Percentiles rank a stretch among this genome's conserved stretches.
Conservation (phyloP, 2,113 vertebrate genomes). For the Python bivittatus region DNA sequence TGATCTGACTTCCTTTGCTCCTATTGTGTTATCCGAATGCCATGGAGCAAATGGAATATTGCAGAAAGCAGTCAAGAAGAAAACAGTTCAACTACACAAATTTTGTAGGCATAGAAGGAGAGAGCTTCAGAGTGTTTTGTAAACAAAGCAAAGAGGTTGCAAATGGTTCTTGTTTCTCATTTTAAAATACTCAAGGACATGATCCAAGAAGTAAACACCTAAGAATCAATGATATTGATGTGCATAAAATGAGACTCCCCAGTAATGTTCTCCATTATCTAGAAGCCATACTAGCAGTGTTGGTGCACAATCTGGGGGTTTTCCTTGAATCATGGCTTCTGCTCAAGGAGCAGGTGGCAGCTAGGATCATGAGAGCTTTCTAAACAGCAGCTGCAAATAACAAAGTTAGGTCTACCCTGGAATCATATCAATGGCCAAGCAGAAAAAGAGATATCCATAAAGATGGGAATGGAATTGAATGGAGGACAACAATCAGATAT, state of each 20-base stretch:
- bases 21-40: constrained; percentile 2
- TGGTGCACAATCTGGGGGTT: too few species aligned
- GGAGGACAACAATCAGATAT: too few species aligned
- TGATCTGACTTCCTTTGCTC: constrained; percentile 21
- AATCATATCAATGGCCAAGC: too few species aligned
- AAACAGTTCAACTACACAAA: background rate
- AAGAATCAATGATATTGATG: background rate
- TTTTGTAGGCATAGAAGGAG: background rate
- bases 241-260: background rate
- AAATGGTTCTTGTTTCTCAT: background rate
- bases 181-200: background rate
- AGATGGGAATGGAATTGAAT: too few species aligned
- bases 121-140: background rate
- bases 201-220: background rate
- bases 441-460: too few species aligned
- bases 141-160: background rate
- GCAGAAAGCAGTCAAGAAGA: background rate
- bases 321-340: too few species aligned
- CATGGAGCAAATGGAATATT: background rate
- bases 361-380: too few species aligned
- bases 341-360: too few species aligned
- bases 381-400: too few species aligned
- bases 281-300: background rate
- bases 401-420: too few species aligned
- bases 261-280: background rate